Percentiles rank a stretch among this genome's conserved stretches.
phyloP scores from a whole-genome alignment of 2,797 vertebrate species.

The Enteromius radiatus region DNA sequence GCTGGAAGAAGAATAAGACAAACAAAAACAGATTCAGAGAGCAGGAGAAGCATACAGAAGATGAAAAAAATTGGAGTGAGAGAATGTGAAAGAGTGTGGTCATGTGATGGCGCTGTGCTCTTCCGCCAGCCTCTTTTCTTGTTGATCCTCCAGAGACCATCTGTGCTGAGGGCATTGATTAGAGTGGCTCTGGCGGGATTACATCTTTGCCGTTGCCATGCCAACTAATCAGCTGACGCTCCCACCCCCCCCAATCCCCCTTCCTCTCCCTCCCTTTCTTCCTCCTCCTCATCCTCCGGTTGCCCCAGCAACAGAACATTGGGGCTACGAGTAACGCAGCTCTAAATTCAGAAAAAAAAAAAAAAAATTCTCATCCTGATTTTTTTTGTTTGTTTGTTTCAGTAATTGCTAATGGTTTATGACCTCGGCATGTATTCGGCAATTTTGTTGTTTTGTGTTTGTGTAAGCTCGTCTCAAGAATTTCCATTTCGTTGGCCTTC shows the following conservation, averaged over 20 bases:
- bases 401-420: conserved; percentile 93
- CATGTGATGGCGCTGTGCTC: conserved; percentile 81
- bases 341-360: conserved; percentile 84
- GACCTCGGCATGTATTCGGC: conserved; percentile 73
- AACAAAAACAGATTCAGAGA: background rate
- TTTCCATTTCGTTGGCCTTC: conserved; percentile 15
- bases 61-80: conserved; percentile 74
- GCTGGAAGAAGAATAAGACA: background rate
- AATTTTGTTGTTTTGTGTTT: conserved; percentile 39
- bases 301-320: conserved; percentile 98
- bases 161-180: conserved; percentile 99
- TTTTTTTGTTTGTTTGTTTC: conserved; percentile 46
- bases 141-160: conserved; percentile 99
- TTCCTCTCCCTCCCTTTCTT: conserved; percentile 20
- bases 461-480: conserved; percentile 25
- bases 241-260: conserved; percentile 59
- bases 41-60: conserved; percentile 18
- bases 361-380: conserved; percentile 64
- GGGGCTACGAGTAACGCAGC: conserved; percentile 83
- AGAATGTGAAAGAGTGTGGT: conserved; percentile 70
- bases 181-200: conserved; percentile 99
- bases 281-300: conserved; percentile 74
- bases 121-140: conserved; percentile 95
- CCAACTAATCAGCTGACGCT: conserved; percentile 99
- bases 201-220: conserved; percentile 99